A percentile compares a stretch with the other conserved stretches of the same genome.
These are phyloP conservation scores for Panthera leo DNA, from an alignment of 2,113 vertebrate genomes.

Conservation along the genomic window DNA sequence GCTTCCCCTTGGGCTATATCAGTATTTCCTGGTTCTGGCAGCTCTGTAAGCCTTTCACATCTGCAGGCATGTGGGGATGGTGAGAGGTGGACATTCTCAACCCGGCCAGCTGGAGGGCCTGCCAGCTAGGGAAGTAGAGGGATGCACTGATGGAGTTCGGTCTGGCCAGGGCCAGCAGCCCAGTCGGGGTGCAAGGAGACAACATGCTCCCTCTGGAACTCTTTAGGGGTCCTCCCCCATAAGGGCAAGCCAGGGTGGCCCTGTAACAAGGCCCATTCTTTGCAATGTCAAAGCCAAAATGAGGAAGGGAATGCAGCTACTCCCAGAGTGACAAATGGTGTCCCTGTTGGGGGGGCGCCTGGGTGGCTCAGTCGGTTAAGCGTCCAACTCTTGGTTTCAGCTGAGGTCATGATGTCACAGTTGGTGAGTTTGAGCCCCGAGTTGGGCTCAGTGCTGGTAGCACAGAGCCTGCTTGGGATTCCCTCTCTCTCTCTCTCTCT, in stretches of 20 bases:
- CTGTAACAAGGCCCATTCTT: not conserved
- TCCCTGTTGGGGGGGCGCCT: not conserved
- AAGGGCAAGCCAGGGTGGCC: not conserved
- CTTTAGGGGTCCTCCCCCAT: no score
- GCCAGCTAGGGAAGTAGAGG: not conserved
- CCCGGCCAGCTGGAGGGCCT: not conserved
- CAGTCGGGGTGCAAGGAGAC: no score
- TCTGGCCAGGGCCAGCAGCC: not conserved
- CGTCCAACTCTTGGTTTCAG: no score
- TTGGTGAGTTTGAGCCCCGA: no score
- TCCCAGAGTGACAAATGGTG: not conserved
- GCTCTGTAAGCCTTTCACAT: not conserved
- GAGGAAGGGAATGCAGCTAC: not conserved
- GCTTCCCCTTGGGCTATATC: not conserved
- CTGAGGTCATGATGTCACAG: no score
- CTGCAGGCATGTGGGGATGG: no score
- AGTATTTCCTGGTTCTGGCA: not conserved
- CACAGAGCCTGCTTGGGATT: no score
- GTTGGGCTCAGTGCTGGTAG: no score
- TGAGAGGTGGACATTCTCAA: fast-evolving
- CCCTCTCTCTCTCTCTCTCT: no score
- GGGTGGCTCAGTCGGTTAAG: no score
- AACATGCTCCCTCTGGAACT: not conserved
- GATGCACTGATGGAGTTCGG: not conserved
- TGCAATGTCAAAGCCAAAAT: not conserved